Evolutionary conservation across 2,888 invertebrate genomes (phyloP).

Genomic region (Cantharis lateralis): DNA sequence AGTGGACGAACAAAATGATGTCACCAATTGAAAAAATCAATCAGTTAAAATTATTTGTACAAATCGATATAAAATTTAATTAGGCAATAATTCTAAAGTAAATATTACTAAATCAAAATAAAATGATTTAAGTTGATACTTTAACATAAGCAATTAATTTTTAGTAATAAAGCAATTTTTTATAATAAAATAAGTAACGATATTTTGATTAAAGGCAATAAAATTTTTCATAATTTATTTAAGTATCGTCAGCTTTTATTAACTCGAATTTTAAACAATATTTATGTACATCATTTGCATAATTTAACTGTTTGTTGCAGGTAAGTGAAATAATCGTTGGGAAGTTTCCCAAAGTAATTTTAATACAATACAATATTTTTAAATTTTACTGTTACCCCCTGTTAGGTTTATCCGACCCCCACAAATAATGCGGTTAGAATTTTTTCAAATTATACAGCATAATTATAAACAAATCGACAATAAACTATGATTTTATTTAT

Average conservation of each 20-base stretch:
- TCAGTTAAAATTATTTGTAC: too few relatives aligned
- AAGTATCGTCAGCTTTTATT: neutral
- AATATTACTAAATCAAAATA: neutral
- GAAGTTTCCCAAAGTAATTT: neutral
- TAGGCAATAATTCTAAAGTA: neutral
- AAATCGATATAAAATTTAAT: neutral
- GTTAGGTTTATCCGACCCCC: neutral
- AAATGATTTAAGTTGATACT: neutral
- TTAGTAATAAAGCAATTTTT: neutral
- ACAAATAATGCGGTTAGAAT: too few relatives aligned
- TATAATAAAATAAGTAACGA: neutral
- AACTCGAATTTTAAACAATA: neutral
- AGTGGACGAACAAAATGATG: too few relatives aligned
- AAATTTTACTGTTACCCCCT: neutral
- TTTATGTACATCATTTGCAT: neutral
- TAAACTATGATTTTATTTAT: neutral
- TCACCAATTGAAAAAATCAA: too few relatives aligned
- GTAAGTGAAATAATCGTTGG: neutral
- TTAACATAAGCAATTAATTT: neutral
- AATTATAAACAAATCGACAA: too few relatives aligned
- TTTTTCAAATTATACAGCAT: too few relatives aligned
- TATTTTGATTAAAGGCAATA: neutral
- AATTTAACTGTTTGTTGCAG: neutral
- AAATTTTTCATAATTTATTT: neutral
- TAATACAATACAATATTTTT: neutral